These are phyloP conservation scores for Zenarchopterus dispar DNA, from an alignment of 2,797 vertebrate genomes.

Conservation along the genomic window DNA sequence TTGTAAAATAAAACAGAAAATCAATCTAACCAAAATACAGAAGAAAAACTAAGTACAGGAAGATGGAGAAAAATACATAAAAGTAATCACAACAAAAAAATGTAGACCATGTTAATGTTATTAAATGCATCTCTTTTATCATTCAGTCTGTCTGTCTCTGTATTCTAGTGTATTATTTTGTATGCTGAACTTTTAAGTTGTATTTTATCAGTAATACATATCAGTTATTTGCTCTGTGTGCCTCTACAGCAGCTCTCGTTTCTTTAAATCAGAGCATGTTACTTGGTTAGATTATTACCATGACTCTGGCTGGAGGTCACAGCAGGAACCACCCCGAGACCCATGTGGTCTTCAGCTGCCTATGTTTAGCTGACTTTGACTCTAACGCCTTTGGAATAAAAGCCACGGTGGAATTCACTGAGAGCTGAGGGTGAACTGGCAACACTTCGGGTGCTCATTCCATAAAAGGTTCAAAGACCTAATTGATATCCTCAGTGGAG, in stretches of 20 bases:
- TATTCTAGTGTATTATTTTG: too few species aligned
- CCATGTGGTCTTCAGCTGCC: slow-evolving; percentile 62
- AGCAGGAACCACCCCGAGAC: slow-evolving; percentile 38
- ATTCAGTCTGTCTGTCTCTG: background rate
- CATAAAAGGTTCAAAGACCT: slow-evolving; percentile 58
- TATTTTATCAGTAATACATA: too few species aligned
- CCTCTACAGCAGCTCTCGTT: too few species aligned
- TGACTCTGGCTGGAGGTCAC: slow-evolving; percentile 67
- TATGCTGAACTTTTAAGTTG: too few species aligned
- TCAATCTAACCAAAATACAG: background rate
- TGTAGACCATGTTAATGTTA: background rate
- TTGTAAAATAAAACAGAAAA: background rate
- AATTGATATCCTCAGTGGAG: slow-evolving; percentile 57
- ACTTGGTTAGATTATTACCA: slow-evolving; percentile 76
- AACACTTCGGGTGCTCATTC: slow-evolving; percentile 49
- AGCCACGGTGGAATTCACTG: slow-evolving; percentile 31
- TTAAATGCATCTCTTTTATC: background rate
- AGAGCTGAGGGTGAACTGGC: slow-evolving; percentile 22
- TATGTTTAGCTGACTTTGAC: slow-evolving; percentile 44
- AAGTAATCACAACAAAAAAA: background rate
- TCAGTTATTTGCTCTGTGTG: too few species aligned
- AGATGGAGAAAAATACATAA: background rate
- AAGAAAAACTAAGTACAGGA: background rate
- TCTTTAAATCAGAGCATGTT: too few species aligned
- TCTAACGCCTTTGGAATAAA: slow-evolving; percentile 38